Evolutionary conservation across 30 jellyfish, hydroid and myxozoan species (phyloP).

Genomic region (Aurelia sp.): DNA sequence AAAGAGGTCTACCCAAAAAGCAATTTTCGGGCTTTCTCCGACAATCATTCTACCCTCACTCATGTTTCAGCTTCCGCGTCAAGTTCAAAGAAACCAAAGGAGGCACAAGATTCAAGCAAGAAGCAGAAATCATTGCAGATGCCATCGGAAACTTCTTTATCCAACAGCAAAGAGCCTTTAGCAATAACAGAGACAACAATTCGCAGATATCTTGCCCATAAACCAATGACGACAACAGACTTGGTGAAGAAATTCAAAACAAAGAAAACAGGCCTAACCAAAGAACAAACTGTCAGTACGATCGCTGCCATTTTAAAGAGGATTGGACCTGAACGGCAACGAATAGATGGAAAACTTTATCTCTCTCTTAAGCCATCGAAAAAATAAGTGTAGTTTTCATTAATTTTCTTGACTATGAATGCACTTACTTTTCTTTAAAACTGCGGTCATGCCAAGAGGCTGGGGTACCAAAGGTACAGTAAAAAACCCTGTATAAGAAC

Average conservation of each 20-base stretch:
- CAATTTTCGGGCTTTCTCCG: too few species aligned
- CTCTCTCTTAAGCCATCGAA: constrained; percentile 80
- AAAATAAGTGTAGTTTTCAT: constrained; percentile 3
- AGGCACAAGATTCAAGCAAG: constrained; percentile 8
- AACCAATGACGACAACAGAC: constrained; percentile 98
- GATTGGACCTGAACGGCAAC: constrained; percentile 85
- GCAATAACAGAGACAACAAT: constrained; percentile 88
- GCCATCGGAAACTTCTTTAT: neutral
- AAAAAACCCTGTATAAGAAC: too few species aligned
- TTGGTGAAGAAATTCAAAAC: constrained; percentile 89
- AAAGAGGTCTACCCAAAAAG: too few species aligned
- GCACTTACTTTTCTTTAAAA: too few species aligned
- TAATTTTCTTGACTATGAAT: too few species aligned
- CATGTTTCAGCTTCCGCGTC: constrained; percentile 15
- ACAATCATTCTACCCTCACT: too few species aligned
- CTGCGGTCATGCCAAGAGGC: too few species aligned
- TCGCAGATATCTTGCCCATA: constrained; percentile 87
- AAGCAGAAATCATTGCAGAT: constrained; percentile 14
- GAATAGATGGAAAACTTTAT: constrained; percentile 84
- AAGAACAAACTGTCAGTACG: constrained; percentile 93
- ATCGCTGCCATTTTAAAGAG: constrained; percentile 88
- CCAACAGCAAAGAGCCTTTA: constrained; percentile 49
- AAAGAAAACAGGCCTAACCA: constrained; percentile 87
- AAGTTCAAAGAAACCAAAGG: constrained; percentile 1
- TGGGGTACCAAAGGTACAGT: too few species aligned